Conservation (phyloP, 2,888 invertebrate genomes). For the Cyrtodaria siliqua region DNA sequence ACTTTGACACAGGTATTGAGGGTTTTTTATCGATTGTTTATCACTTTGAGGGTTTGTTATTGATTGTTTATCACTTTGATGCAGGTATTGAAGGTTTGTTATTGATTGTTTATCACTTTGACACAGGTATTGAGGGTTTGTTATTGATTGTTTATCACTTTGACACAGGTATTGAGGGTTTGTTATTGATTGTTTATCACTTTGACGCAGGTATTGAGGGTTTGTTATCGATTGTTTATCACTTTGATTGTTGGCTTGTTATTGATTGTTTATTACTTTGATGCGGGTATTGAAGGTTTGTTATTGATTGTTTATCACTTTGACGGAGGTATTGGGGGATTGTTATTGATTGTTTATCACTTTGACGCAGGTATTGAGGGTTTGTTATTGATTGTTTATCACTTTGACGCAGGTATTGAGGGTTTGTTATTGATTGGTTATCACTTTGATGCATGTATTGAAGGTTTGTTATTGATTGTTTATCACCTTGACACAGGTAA, state of each 20-base stretch:
- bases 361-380: slow-evolving; percentile 1
- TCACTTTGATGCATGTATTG: neutral
- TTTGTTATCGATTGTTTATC: neutral
- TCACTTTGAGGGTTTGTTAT: too few relatives aligned
- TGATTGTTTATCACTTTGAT: too few relatives aligned
- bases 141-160: too few relatives aligned
- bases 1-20: too few relatives aligned
- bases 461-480: neutral
- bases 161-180: too few relatives aligned
- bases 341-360: neutral
- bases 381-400: neutral
- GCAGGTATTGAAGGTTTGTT: too few relatives aligned
- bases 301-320: slow-evolving; percentile 97
- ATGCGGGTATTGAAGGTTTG: slow-evolving; percentile 89
- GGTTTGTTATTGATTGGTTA: slow-evolving; percentile 93
- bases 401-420: slow-evolving; percentile 86
- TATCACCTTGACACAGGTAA: neutral
- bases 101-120: too few relatives aligned
- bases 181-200: too few relatives aligned
- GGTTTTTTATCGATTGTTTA: too few relatives aligned
- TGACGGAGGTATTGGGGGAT: slow-evolving; percentile 88
- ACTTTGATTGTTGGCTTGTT: slow-evolving; percentile 13
- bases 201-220: neutral
- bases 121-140: too few relatives aligned
- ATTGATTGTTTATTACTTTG: slow-evolving; percentile 96